A percentile compares a stretch with the other conserved stretches of the same genome.
phyloP scores from a whole-genome alignment of 2,888 invertebrate genomes.

The Anthophora plumipes region DNA sequence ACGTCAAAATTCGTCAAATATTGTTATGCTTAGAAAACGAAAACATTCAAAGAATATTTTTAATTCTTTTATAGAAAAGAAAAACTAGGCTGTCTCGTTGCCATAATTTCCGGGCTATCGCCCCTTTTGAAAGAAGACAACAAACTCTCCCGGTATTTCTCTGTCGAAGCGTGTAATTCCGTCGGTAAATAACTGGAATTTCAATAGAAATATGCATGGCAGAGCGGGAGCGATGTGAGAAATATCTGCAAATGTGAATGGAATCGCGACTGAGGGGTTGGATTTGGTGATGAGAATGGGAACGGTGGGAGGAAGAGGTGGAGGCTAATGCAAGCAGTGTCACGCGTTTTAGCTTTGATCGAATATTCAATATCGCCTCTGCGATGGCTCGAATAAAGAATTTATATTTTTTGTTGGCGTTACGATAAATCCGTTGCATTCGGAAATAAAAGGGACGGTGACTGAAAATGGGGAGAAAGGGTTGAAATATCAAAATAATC shows the following conservation, averaged over 20 bases:
- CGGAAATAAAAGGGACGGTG: constrained; percentile 13
- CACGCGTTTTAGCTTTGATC: constrained; percentile 52
- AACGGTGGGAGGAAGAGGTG: neutral
- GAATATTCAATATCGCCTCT: constrained; percentile 59
- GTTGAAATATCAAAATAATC: no score
- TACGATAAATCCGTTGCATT: constrained; percentile 40
- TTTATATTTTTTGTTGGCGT: constrained; percentile 52
- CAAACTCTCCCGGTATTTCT: neutral
- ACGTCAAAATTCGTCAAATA: no score
- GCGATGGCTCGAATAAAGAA: constrained; percentile 41
- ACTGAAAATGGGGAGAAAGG: neutral
- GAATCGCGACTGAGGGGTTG: constrained; percentile 13
- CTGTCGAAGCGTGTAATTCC: constrained; percentile 17
- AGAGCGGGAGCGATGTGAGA: constrained; percentile 40
- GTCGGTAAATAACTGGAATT: constrained; percentile 46
- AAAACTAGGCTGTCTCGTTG: no score
- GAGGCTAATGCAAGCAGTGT: constrained; percentile 56
- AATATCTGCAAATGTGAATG: constrained; percentile 51
- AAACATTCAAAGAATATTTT: no score
- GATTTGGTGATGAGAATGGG: neutral
- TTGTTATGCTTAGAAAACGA: no score
- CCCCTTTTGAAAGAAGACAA: no score
- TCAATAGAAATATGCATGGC: constrained; percentile 48
- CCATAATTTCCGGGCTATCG: no score
- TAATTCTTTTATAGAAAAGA: no score